These are phyloP conservation scores for Trichogramma dendrolimi DNA, from an alignment of 2,888 invertebrate genomes.

Conservation along the genomic window DNA sequence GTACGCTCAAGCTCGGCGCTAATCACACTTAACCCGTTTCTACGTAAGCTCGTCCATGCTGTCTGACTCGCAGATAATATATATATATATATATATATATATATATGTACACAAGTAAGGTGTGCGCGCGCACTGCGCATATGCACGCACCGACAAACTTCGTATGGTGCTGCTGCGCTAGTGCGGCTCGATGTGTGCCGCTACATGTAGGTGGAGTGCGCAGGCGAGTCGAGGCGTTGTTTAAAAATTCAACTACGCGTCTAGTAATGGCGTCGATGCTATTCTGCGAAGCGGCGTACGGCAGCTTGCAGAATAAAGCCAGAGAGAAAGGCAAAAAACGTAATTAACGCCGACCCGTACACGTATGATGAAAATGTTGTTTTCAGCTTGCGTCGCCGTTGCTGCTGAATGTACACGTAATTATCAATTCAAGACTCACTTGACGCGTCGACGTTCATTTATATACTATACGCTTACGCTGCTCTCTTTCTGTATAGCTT, in stretches of 20 bases:
- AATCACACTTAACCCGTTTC: conserved; percentile 36
- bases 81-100: too few species aligned
- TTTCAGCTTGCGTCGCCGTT: too few species aligned
- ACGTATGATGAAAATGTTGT: too few species aligned
- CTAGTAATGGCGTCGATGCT: too few species aligned
- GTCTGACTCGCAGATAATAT: neutral
- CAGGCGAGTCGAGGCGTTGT: neutral
- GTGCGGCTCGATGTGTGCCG: conserved; percentile 1
- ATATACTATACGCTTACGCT: too few species aligned
- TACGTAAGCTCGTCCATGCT: neutral
- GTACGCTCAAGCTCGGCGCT: conserved; percentile 17
- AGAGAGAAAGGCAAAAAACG: conserved; percentile 12
- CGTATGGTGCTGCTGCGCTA: neutral
- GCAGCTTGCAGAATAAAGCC: neutral
- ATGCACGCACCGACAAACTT: neutral
- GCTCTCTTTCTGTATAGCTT: too few species aligned
- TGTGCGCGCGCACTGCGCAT: neutral
- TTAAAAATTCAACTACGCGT: neutral
- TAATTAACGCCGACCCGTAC: conserved; percentile 17
- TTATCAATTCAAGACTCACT: neutral
- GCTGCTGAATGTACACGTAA: neutral
- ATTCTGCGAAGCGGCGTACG: too few species aligned
- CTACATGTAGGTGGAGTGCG: neutral
- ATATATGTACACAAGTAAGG: neutral
- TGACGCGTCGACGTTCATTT: neutral